These are phyloP conservation scores for Caenorhabditis sp. DNA, from an alignment of 2,888 invertebrate species.

Conservation along the genomic window DNA sequence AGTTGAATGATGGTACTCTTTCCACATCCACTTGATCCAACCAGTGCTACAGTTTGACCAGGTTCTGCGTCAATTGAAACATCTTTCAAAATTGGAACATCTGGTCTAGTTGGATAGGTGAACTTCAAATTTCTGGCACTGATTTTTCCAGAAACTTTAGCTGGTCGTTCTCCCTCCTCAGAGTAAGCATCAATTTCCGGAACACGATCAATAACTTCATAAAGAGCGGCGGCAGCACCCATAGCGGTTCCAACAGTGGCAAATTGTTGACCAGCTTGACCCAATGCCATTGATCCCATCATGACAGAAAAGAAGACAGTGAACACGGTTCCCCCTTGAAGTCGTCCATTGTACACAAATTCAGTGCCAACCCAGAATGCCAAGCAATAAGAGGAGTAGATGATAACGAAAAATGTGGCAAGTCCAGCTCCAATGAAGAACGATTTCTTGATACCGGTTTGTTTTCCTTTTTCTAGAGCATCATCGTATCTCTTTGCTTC, in stretches of 20 bases:
- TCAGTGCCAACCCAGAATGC: conserved; percentile 68
- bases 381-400: conserved; percentile 70
- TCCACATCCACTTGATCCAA: conserved; percentile 65
- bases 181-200: conserved; percentile 66
- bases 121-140: conserved; percentile 73
- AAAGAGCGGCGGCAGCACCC: conserved; percentile 79
- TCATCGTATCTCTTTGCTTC: conserved; percentile 59
- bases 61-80: conserved; percentile 56
- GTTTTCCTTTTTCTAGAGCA: conserved; percentile 58
- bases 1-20: conserved; percentile 59
- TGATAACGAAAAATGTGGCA: conserved; percentile 69
- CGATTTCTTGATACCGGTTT: conserved; percentile 64
- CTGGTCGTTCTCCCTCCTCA: conserved; percentile 71
- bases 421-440: conserved; percentile 70
- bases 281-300: conserved; percentile 76
- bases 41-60: conserved; percentile 63
- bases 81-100: conserved; percentile 69
- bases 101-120: conserved; percentile 73
- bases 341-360: conserved; percentile 43
- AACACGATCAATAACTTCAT: conserved; percentile 73
- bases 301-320: conserved; percentile 73
- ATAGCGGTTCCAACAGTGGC: conserved; percentile 82
- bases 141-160: conserved; percentile 72
- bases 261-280: conserved; percentile 83
- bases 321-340: conserved; percentile 47